Percentiles rank a stretch among this genome's conserved stretches.
These are phyloP conservation scores for Ommatoiulus sabulosus DNA, from an alignment of 2,888 invertebrate species.

Conservation along the genomic window DNA sequence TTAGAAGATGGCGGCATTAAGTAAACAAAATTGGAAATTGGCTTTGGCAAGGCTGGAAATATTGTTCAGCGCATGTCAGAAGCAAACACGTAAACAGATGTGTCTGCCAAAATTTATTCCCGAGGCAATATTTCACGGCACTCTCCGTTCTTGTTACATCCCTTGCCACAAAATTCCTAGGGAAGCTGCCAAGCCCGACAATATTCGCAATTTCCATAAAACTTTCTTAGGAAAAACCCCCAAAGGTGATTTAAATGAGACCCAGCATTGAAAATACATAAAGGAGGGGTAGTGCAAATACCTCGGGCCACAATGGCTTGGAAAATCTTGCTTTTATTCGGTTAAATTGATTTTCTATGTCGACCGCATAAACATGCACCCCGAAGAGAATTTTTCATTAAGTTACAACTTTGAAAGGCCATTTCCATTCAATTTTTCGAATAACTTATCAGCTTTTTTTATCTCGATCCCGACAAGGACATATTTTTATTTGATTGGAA, in stretches of 20 bases:
- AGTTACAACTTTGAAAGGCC: not conserved
- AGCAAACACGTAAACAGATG: not conserved
- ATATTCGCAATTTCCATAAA: not conserved
- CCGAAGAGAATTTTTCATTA: slow-evolving; percentile 11
- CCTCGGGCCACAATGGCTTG: not conserved
- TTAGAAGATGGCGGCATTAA: not conserved
- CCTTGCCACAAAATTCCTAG: no score
- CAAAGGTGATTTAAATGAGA: not conserved
- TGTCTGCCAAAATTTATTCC: not conserved
- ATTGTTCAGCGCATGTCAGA: not conserved
- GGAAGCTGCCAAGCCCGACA: not conserved
- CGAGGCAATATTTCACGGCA: not conserved
- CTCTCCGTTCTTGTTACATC: not conserved
- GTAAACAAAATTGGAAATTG: not conserved
- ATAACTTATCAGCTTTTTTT: not conserved
- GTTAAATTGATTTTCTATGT: not conserved
- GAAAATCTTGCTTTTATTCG: not conserved
- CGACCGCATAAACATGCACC: slow-evolving; percentile 19
- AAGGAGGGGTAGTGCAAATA: not conserved
- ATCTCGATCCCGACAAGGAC: not conserved
- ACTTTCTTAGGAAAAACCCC: not conserved
- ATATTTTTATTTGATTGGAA: not conserved
- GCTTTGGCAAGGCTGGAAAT: not conserved
- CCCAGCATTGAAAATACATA: not conserved
- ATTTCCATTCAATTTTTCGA: slow-evolving; percentile 3